A percentile compares a stretch with the other conserved stretches of the same genome.
phyloP scores from a whole-genome alignment of 2,797 vertebrate species.

The Alcedo atthis region DNA sequence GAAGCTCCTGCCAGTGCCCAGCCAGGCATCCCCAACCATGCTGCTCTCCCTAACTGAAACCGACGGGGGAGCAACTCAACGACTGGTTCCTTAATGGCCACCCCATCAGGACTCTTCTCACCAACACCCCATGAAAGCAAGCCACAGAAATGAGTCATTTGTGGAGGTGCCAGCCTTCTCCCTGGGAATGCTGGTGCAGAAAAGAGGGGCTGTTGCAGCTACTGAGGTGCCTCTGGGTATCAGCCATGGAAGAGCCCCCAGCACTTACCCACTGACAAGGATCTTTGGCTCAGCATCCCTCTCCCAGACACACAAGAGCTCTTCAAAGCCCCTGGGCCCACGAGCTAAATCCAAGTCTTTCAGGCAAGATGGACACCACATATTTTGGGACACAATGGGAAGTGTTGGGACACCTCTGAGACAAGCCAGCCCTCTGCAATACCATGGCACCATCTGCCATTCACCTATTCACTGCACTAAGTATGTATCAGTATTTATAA shows the following conservation, averaged over 20 bases:
- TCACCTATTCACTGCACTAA: not conserved
- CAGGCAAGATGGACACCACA: not conserved
- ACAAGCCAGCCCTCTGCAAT: accelerated
- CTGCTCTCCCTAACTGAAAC: slow-evolving; percentile 69
- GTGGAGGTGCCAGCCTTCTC: not conserved
- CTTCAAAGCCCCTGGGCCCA: not conserved
- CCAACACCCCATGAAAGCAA: not conserved
- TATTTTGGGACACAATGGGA: accelerated
- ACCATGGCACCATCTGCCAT: accelerated
- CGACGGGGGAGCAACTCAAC: slow-evolving; percentile 52
- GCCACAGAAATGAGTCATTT: not conserved
- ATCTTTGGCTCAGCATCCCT: accelerated
- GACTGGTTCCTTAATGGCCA: slow-evolving; percentile 54
- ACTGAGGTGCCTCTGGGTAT: accelerated
- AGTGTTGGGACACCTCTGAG: not conserved
- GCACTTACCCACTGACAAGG: not conserved
- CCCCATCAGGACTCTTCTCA: not conserved
- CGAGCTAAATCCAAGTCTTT: not conserved
- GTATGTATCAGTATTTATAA: accelerated
- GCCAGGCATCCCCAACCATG: not conserved
- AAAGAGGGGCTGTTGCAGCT: not conserved
- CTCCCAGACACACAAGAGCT: accelerated
- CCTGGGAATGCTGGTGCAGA: accelerated
- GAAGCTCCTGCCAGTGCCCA: not conserved
- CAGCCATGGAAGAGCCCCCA: accelerated